phyloP scores from a whole-genome alignment of 2,113 vertebrate genomes.

The Telmatochromis sp. region DNA sequence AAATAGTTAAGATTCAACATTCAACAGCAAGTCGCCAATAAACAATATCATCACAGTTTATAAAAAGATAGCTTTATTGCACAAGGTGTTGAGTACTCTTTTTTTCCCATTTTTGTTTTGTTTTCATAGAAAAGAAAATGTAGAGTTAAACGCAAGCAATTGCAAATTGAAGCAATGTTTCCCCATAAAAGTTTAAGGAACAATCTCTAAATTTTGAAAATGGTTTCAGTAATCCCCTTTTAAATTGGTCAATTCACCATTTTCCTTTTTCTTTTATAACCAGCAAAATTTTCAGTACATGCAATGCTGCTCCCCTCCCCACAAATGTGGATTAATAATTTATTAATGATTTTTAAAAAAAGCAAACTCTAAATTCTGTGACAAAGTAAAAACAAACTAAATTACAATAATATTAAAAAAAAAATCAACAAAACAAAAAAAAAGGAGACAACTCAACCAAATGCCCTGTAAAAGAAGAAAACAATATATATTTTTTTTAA shows the following conservation, averaged over 20 bases:
- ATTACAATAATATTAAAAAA: conserved; percentile 31
- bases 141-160: conserved; percentile 97
- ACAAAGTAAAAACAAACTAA: conserved; percentile 15
- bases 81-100: conserved; percentile 89
- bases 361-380: conserved; percentile 22
- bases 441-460: conserved; percentile 51
- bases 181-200: conserved; percentile 72
- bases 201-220: conserved; percentile 63
- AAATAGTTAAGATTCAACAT: not conserved
- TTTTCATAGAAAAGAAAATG: conserved; percentile 93
- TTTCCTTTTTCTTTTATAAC: conserved; percentile 72
- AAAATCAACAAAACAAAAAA: not conserved
- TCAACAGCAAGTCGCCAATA: not conserved
- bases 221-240: conserved; percentile 45
- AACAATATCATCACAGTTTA: conserved; percentile 41
- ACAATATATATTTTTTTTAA: conserved; percentile 14
- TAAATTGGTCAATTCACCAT: conserved; percentile 46
- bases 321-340: conserved; percentile 14
- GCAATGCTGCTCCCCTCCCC: conserved; percentile 78
- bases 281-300: conserved; percentile 89
- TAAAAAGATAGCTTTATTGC: conserved; percentile 99
- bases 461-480: conserved; percentile 45
- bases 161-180: conserved; percentile 93
- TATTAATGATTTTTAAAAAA: not conserved
- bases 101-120: conserved; percentile 85